These are phyloP conservation scores for Scaptodrosophila latifasciaeformis DNA, from an alignment of 2,888 invertebrate species.

Conservation along the genomic window DNA sequence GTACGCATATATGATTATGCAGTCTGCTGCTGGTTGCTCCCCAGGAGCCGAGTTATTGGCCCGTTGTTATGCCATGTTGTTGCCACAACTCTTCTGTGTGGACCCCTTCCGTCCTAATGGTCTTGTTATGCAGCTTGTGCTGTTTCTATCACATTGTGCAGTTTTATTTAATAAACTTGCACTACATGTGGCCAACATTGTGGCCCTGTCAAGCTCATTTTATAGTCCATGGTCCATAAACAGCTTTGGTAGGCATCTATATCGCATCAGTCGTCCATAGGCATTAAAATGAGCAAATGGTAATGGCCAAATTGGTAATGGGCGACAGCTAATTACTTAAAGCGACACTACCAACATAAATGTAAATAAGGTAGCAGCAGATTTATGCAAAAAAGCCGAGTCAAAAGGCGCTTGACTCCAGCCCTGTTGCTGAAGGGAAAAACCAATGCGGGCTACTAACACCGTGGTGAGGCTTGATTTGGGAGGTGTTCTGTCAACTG, in stretches of 20 bases:
- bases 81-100: constrained; percentile 10
- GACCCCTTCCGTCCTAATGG: neutral
- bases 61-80: constrained; percentile 6
- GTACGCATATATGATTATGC: no score
- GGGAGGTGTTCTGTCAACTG: constrained; percentile 33
- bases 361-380: constrained; percentile 14
- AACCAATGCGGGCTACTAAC: no score
- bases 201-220: neutral
- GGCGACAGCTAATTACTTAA: constrained; percentile 55
- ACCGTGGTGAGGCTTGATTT: constrained; percentile 4
- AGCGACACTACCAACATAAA: constrained; percentile 28
- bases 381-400: neutral
- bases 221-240: constrained; percentile 1
- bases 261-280: neutral
- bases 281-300: constrained; percentile 28
- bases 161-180: constrained; percentile 43
- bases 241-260: constrained; percentile 25
- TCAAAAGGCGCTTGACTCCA: constrained; percentile 14
- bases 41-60: constrained; percentile 10
- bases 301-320: constrained; percentile 14
- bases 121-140: constrained; percentile 12
- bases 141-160: constrained; percentile 25
- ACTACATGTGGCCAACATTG: constrained; percentile 30
- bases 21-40: neutral
- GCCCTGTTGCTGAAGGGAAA: constrained; percentile 20